Evolutionary conservation across 2,113 vertebrate genomes (phyloP), one percentile per base, ranked within the genome.

Genomic region (Tenrec ecaudatus): DNA sequence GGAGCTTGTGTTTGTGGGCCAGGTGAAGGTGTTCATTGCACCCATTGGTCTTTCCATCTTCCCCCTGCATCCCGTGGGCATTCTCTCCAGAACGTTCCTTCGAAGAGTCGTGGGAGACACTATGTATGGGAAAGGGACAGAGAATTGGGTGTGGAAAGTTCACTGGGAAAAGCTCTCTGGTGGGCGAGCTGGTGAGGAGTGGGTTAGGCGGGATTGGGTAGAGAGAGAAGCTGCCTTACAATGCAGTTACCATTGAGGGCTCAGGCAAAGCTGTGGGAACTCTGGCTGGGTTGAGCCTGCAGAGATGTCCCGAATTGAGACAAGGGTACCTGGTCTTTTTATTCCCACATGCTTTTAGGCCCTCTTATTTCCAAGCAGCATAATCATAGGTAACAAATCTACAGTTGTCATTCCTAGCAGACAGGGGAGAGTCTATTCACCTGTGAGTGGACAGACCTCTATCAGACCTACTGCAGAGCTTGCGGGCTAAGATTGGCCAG

Each of bases 401-500:
- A 22, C 3, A 22, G 25, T 3, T 62, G 75, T 58, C n/a, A 12
- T 10, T 29, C 27, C 4, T 64, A 36, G 22, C 29, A 11, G 4
- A 60, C 27, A 17, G 20, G 1, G 9, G 27, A 31, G 29, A 0
- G 33, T 8, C 1, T 16, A 10, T 9, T 77, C 58, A 73, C 36
- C 9, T 40, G 22, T 38, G 19, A 38, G 10, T 25, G 19, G 11
- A 31, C 27, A 22, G 53, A 36, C 29, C 12, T 19, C 43, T 57
- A 0, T 3, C 1, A 31, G 38, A 0, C 7, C 86, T 29, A 15
- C 36, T 36, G 3, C 2, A 19, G 6, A 77, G 31, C n/a, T 71
- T 33, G 68, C 12, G 14, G 10, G 66, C 66, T 68, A 68, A 15
- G 27, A 71, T 2, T 23, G 27, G 36, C 40, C 3, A 1, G 58